Evolutionary conservation across 2,113 vertebrate species (phyloP).

Genomic region (Casuarius casuarius): DNA sequence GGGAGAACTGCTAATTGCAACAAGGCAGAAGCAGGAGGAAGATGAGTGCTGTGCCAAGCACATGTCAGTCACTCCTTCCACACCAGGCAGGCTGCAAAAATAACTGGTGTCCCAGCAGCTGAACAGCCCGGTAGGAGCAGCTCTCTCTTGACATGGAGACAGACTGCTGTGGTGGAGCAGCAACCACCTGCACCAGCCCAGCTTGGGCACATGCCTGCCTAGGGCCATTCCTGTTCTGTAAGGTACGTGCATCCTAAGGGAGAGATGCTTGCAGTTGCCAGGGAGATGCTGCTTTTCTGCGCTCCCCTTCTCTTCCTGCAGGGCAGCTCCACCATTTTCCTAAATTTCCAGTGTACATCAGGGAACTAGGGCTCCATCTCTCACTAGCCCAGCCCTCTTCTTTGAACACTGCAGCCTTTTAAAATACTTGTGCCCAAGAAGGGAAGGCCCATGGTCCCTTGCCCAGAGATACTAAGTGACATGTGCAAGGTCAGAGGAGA

Average conservation of each 20-base stretch:
- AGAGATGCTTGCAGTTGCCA: background rate
- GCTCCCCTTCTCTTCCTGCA: background rate
- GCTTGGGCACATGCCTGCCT: background rate
- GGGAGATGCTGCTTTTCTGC: background rate
- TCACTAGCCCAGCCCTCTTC: background rate
- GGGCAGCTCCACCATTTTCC: background rate
- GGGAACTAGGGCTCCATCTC: background rate
- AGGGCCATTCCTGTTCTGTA: background rate
- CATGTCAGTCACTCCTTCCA: background rate
- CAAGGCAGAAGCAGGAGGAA: background rate
- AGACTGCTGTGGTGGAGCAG: rapidly evolving
- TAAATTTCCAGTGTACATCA: background rate
- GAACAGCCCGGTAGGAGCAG: background rate
- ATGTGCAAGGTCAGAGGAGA: background rate
- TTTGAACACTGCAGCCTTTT: background rate
- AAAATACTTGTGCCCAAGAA: background rate
- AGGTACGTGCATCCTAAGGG: background rate
- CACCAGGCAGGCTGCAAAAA: background rate
- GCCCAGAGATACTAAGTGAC: background rate
- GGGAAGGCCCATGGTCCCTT: background rate
- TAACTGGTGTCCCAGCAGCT: background rate
- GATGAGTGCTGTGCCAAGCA: background rate
- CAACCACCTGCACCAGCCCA: background rate
- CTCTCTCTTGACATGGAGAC: background rate
- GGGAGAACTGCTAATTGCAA: constrained; percentile 23